These are phyloP conservation scores for Canis aureus DNA, from an alignment of 2,113 vertebrate species.

Conservation along the genomic window DNA sequence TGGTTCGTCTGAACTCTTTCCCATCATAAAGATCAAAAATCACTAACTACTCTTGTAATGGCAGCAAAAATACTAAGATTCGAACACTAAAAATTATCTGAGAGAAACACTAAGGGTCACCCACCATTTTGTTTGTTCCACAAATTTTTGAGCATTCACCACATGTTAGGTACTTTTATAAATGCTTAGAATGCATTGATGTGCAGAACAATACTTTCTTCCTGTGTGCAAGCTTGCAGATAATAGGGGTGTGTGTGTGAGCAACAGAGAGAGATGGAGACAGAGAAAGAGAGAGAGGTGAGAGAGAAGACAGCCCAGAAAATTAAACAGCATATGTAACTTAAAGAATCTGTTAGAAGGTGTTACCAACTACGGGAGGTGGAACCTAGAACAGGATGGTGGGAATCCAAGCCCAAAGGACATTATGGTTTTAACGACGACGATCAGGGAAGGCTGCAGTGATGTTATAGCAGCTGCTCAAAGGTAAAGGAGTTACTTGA, in stretches of 20 bases:
- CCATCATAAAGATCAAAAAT: not conserved
- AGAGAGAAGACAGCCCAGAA: not conserved
- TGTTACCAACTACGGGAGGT: not conserved
- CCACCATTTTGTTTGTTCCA: not conserved
- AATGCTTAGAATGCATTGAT: not conserved
- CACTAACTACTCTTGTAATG: not conserved
- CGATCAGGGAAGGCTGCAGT: not conserved
- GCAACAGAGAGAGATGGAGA: not conserved
- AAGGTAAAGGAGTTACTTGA: not conserved
- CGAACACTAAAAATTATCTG: not conserved
- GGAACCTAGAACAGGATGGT: not conserved
- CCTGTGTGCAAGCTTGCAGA: not conserved
- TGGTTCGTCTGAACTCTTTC: not conserved
- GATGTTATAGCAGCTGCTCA: not conserved
- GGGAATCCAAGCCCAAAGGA: not conserved
- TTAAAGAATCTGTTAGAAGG: constrained; percentile 9
- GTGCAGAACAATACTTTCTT: not conserved
- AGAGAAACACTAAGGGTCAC: not conserved
- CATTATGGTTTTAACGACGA: not conserved
- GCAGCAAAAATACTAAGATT: not conserved
- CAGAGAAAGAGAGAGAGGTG: not conserved
- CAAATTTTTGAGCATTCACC: not conserved
- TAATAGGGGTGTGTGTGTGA: not conserved
- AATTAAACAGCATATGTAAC: not conserved
- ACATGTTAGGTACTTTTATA: not conserved